Percentiles rank a stretch among this genome's conserved stretches.
phyloP scores from a whole-genome alignment of 2,888 invertebrate genomes.

The Lathronympha strigana region DNA sequence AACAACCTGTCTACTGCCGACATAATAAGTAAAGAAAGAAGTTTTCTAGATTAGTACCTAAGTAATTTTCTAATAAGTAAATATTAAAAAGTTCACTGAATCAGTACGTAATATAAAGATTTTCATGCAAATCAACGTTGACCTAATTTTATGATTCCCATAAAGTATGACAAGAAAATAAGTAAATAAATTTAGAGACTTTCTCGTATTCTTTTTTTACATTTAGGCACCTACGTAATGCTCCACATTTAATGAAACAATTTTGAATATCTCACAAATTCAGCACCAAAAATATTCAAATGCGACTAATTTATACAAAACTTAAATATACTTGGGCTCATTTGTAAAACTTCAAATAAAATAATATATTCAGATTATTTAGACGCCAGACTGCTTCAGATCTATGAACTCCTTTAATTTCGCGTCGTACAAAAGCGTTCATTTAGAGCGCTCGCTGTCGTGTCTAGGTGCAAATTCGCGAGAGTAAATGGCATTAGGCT shows the following conservation, averaged over 20 bases:
- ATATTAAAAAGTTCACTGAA: neutral
- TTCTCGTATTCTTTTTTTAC: neutral
- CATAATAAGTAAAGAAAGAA: no score
- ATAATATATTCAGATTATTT: conserved; percentile 18
- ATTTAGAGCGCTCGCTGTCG: conserved; percentile 42
- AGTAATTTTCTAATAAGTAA: neutral
- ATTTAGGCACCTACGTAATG: neutral
- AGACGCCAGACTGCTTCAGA: conserved; percentile 23
- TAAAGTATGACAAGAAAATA: neutral
- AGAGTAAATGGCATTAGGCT: conserved; percentile 67
- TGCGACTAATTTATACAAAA: neutral
- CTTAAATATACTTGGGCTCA: neutral
- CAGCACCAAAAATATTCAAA: neutral
- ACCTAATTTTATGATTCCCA: no score
- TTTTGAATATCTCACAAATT: neutral
- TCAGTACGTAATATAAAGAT: no score
- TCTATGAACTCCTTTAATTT: conserved; percentile 30
- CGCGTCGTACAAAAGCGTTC: conserved; percentile 38
- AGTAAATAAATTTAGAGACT: neutral
- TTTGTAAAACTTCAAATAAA: conserved; percentile 2
- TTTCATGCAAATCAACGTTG: no score
- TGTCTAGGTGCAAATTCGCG: conserved; percentile 58
- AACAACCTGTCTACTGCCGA: no score
- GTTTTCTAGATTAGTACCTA: no score
- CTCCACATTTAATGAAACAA: neutral